Percentiles rank a stretch among this genome's conserved stretches.
Conservation (phyloP, 2,113 vertebrate species). For the Machaerirhynchus nigripectus region DNA sequence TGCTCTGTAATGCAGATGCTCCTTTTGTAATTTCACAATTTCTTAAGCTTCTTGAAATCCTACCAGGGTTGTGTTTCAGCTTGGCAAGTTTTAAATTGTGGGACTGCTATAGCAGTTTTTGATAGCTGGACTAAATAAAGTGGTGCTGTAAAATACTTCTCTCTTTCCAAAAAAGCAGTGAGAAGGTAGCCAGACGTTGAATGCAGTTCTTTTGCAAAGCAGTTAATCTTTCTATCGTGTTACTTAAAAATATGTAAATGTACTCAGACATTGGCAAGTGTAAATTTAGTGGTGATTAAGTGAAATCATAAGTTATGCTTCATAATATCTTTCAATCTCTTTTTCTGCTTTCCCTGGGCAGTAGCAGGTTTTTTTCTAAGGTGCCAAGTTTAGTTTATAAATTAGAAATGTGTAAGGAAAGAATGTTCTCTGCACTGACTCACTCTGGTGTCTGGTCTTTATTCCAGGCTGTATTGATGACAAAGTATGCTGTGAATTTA, state of each 20-base stretch:
- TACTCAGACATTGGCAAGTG: not conserved
- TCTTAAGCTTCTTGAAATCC: not conserved
- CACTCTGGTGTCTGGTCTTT: not conserved
- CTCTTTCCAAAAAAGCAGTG: constrained; percentile 1
- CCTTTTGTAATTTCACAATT: not conserved
- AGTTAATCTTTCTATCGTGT: not conserved
- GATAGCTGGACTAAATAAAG: constrained; percentile 25
- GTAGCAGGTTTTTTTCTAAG: not conserved
- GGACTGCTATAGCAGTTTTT: not conserved
- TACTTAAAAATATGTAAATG: not conserved
- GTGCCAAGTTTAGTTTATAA: not conserved
- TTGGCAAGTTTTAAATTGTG: not conserved
- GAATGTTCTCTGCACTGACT: constrained; percentile 18
- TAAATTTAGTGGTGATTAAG: not conserved
- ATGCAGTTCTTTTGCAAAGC: not conserved
- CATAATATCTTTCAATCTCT: not conserved
- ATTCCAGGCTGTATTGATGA: not conserved
- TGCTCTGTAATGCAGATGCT: not conserved
- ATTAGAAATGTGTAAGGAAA: not conserved
- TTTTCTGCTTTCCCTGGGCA: not conserved
- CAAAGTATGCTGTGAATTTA: constrained; percentile 1
- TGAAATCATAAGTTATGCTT: not conserved
- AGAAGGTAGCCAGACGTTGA: not conserved
- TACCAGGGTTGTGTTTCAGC: not conserved
- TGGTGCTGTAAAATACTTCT: not conserved